Conservation (phyloP, 2,797 vertebrate species). For the Sebastolobus altivelis region DNA sequence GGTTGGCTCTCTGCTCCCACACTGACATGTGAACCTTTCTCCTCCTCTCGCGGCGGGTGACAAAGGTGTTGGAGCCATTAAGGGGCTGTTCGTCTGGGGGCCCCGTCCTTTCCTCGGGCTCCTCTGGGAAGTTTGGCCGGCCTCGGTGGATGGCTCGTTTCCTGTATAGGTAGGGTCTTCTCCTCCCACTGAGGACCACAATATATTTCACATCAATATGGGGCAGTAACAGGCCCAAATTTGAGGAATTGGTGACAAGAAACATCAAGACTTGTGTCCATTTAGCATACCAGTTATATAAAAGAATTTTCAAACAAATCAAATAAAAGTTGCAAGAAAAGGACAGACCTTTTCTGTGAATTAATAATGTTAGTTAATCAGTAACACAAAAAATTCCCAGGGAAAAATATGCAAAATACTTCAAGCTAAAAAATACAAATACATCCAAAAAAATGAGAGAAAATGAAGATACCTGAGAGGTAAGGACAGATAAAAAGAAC, state of each 20-base stretch:
- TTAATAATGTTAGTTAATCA: slow-evolving; percentile 54
- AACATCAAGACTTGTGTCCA: slow-evolving; percentile 34
- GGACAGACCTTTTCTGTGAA: slow-evolving; percentile 65
- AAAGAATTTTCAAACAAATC: slow-evolving; percentile 35
- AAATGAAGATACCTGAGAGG: slow-evolving; percentile 59
- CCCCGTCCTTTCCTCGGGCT: slow-evolving; percentile 58
- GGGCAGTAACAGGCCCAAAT: slow-evolving; percentile 7
- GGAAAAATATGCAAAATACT: slow-evolving; percentile 63
- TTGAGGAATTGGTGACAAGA: slow-evolving; percentile 45
- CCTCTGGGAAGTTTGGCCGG: slow-evolving; percentile 81
- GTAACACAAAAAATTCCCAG: slow-evolving; percentile 56
- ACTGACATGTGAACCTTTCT: slow-evolving; percentile 95
- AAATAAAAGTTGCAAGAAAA: slow-evolving; percentile 69
- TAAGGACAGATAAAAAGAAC: slow-evolving; percentile 54
- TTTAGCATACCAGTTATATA: slow-evolving; percentile 49
- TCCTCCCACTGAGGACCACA: slow-evolving; percentile 83
- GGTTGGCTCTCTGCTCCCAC: slow-evolving; percentile 98
- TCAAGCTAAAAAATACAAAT: slow-evolving; percentile 55
- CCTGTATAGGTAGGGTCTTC: slow-evolving; percentile 88
- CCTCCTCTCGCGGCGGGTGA: slow-evolving; percentile 90
- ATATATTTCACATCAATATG: slow-evolving; percentile 48
- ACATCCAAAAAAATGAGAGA: slow-evolving; percentile 61
- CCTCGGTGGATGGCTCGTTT: slow-evolving; percentile 88
- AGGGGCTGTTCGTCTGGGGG: slow-evolving; percentile 78
- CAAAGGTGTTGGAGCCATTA: slow-evolving; percentile 73